A percentile compares a stretch with the other conserved stretches of the same genome.
Conservation (phyloP, 2,888 invertebrate genomes). For the Nomada goodeniana region DNA sequence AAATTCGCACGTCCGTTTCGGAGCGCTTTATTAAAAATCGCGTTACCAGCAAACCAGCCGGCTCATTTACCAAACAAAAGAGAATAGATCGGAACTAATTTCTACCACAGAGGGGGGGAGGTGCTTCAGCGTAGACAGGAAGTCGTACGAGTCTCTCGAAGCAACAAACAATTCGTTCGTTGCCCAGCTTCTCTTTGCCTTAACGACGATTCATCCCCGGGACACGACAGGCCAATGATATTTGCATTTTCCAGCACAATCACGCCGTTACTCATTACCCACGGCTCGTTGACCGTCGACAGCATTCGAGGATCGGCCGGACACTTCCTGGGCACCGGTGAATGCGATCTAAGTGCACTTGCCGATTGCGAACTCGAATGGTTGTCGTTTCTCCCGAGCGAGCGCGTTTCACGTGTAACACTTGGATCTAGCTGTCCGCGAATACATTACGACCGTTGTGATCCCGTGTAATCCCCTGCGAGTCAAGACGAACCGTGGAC, state of each 20-base stretch:
- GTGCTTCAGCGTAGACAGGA: neutral
- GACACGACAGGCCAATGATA: constrained; percentile 51
- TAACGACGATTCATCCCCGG: constrained; percentile 42
- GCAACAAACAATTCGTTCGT: constrained; percentile 58
- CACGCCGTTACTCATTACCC: constrained; percentile 62
- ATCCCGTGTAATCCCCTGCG: constrained; percentile 41
- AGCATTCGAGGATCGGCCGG: constrained; percentile 41
- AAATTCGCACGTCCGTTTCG: too few relatives aligned
- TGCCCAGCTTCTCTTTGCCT: constrained; percentile 60
- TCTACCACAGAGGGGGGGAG: neutral
- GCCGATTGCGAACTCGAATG: constrained; percentile 54
- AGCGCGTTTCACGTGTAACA: constrained; percentile 29
- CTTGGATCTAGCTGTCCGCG: constrained; percentile 39
- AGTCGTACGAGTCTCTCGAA: neutral
- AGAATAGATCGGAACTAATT: neutral
- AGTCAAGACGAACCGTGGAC: constrained; percentile 36
- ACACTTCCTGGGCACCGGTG: constrained; percentile 54
- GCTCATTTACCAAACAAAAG: neutral
- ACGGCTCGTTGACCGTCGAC: constrained; percentile 51
- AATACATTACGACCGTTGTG: constrained; percentile 45
- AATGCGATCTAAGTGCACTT: constrained; percentile 53
- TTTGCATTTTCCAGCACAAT: constrained; percentile 64
- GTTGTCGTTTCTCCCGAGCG: constrained; percentile 28
- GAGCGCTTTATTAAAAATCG: too few relatives aligned
- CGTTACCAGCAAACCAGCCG: neutral